A percentile compares a stretch with the other conserved stretches of the same genome.
Conservation (phyloP, 2,888 invertebrate species). For the Ochropleura leucogaster region DNA sequence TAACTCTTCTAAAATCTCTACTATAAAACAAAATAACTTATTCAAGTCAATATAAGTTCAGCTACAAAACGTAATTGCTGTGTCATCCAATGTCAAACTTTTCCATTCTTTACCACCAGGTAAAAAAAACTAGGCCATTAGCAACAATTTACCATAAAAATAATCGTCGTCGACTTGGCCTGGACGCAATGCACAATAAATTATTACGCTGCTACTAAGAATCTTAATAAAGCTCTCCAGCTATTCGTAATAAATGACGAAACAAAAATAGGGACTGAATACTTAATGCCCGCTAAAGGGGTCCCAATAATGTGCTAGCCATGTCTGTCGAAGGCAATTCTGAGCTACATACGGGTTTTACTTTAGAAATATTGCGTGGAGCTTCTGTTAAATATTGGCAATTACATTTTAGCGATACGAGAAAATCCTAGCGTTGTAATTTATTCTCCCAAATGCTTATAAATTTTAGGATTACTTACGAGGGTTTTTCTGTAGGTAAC, state of each 20-base stretch:
- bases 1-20: too few species aligned
- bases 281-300: constrained; percentile 78
- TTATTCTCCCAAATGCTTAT: constrained; percentile 64
- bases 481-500: constrained; percentile 51
- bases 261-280: constrained; percentile 86
- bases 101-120: constrained; percentile 15
- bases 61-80: not conserved
- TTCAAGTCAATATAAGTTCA: not conserved
- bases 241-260: constrained; percentile 88
- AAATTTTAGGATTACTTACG: constrained; percentile 64
- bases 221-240: constrained; percentile 85
- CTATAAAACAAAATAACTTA: not conserved
- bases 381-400: constrained; percentile 69
- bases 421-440: constrained; percentile 66
- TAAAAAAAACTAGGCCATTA: constrained; percentile 44
- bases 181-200: constrained; percentile 65
- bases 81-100: not conserved
- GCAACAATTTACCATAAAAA: constrained; percentile 66
- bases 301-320: constrained; percentile 68
- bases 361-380: constrained; percentile 66
- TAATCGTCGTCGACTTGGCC: constrained; percentile 78
- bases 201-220: constrained; percentile 81
- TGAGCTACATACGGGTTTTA: constrained; percentile 61
- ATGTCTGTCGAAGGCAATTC: constrained; percentile 59
- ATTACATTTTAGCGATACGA: constrained; percentile 70